Percentiles rank a stretch among this genome's conserved stretches.
Evolutionary conservation across 2,797 vertebrate genomes (phyloP).

Genomic region (Acrossocheilus wenchowensis): DNA sequence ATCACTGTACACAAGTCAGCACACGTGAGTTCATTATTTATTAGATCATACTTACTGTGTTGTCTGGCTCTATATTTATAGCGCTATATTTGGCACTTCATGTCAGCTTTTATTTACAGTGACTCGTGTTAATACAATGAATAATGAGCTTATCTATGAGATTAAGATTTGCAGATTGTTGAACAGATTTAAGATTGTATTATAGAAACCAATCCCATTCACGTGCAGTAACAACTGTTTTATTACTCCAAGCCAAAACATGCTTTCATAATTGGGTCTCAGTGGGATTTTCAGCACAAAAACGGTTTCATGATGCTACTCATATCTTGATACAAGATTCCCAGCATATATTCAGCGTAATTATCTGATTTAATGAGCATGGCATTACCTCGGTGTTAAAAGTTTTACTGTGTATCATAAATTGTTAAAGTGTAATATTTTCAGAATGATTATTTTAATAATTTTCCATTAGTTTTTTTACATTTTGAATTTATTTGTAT

Average conservation of each 20-base stretch:
- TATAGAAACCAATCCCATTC: background rate
- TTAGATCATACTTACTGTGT: constrained; percentile 53
- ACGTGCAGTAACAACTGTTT: constrained; percentile 14
- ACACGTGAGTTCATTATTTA: constrained; percentile 1
- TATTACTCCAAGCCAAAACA: background rate
- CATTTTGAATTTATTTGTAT: background rate
- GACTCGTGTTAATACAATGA: constrained; percentile 60
- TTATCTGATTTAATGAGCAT: background rate
- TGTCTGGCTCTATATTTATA: constrained; percentile 53
- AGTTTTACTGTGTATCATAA: background rate
- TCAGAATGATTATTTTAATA: background rate
- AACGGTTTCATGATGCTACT: background rate
- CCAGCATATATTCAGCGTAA: background rate
- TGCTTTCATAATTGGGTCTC: background rate
- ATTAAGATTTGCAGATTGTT: constrained; percentile 68
- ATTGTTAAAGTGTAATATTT: background rate
- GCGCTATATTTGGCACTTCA: constrained; percentile 65
- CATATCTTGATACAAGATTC: background rate
- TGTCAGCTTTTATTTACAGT: constrained; percentile 61
- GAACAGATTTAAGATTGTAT: constrained; percentile 32
- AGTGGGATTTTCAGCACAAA: background rate
- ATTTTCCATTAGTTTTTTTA: background rate
- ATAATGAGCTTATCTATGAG: constrained; percentile 68
- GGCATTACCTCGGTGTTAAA: background rate
- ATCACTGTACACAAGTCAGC: background rate